A percentile compares a stretch with the other conserved stretches of the same genome.
phyloP scores from a whole-genome alignment of 2,888 invertebrate genomes.

The Hedya salicella region DNA sequence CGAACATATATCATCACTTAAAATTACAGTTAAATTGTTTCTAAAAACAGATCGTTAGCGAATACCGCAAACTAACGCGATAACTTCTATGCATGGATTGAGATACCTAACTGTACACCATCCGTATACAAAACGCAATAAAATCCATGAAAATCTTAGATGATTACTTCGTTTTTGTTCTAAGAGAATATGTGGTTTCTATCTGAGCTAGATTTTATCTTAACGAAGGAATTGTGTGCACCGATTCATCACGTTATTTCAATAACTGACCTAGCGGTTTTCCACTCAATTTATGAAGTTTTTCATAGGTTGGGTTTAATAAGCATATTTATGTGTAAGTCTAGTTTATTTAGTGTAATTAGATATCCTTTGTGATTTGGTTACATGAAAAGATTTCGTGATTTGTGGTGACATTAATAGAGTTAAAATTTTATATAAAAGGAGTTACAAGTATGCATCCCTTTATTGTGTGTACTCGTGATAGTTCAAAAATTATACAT shows the following conservation, averaged over 20 bases:
- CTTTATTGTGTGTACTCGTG: no score
- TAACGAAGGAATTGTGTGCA: slow-evolving; percentile 23
- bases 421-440: no score
- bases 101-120: slow-evolving; percentile 6
- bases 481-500: no score
- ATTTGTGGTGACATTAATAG: no score
- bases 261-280: slow-evolving; percentile 22
- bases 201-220: slow-evolving; percentile 26
- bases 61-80: slow-evolving; percentile 30
- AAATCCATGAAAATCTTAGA: not conserved
- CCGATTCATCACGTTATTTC: slow-evolving; percentile 5
- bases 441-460: no score
- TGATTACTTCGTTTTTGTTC: not conserved
- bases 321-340: no score
- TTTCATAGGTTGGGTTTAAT: no score
- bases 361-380: no score
- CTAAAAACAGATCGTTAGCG: slow-evolving; percentile 16
- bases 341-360: not conserved
- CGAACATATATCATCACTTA: not conserved
- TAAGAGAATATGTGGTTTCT: slow-evolving; percentile 4
- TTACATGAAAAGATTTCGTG: no score
- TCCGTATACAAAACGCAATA: not conserved
- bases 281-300: slow-evolving; percentile 1
- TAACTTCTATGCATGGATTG: slow-evolving; percentile 35
- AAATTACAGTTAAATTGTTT: slow-evolving; percentile 8